Percentiles rank a stretch among this genome's conserved stretches.
phyloP scores from a whole-genome alignment of 2,113 vertebrate species.

The Zosterops lateralis region DNA sequence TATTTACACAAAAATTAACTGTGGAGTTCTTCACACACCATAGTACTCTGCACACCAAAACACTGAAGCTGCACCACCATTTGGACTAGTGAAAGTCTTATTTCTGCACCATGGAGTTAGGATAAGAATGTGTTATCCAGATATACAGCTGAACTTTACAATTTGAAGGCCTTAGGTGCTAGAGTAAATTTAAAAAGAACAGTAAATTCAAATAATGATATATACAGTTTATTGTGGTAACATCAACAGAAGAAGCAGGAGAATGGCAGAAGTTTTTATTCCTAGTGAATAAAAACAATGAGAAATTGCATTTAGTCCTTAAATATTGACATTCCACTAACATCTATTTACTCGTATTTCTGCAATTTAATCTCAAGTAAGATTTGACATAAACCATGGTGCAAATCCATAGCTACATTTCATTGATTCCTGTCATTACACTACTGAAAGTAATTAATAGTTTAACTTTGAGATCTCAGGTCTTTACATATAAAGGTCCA shows the following conservation, averaged over 20 bases:
- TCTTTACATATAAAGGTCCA: neutral
- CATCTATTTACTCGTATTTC: neutral
- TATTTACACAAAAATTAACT: neutral
- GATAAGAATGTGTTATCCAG: neutral
- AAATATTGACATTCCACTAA: neutral
- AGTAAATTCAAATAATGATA: neutral
- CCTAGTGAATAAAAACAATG: neutral
- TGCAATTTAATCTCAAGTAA: neutral
- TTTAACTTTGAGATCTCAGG: neutral
- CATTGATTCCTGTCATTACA: neutral
- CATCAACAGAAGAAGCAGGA: neutral
- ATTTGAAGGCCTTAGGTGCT: neutral
- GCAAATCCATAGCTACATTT: neutral
- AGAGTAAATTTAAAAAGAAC: neutral
- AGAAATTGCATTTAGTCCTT: neutral
- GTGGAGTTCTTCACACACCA: neutral
- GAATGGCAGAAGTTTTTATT: neutral
- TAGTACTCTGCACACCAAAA: neutral
- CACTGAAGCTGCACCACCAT: neutral
- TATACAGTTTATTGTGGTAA: neutral
- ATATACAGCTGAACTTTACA: neutral
- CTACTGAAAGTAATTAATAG: neutral
- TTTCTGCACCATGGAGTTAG: neutral
- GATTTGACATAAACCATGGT: neutral
- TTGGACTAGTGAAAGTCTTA: neutral